Evolutionary conservation across 1,140 invertebrate genomes (phyloP).

Genomic region (Rhizoglyphus robini): DNA sequence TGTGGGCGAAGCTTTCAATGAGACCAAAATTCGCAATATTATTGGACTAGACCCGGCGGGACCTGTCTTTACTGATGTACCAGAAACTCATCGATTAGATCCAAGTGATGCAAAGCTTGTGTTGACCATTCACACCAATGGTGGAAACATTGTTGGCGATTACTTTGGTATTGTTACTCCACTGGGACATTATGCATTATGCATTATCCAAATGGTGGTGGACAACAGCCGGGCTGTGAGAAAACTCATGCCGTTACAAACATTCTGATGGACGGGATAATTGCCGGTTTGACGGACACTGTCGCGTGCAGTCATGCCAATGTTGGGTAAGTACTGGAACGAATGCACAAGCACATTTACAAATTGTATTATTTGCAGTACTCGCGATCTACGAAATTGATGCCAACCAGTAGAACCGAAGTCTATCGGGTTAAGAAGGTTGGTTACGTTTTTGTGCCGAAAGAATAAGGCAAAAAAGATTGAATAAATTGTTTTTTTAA

Average conservation of each 20-base stretch:
- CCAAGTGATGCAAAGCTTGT: slow-evolving; percentile 60
- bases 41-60: slow-evolving; percentile 64
- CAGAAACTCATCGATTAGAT: slow-evolving; percentile 53
- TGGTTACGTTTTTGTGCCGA: background rate
- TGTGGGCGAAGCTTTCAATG: slow-evolving; percentile 29
- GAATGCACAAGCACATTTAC: background rate
- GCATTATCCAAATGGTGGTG: slow-evolving; percentile 6
- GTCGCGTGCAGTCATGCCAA: background rate
- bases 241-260: background rate
- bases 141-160: background rate
- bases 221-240: slow-evolving; percentile 3
- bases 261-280: background rate
- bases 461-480: too few relatives aligned
- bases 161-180: background rate
- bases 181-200: slow-evolving; percentile 3
- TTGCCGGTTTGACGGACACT: background rate
- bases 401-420: background rate
- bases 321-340: background rate
- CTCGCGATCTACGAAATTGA: background rate
- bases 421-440: background rate
- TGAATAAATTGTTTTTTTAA: too few relatives aligned
- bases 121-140: slow-evolving; percentile 63
- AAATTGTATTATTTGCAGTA: background rate
- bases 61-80: slow-evolving; percentile 72
- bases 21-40: slow-evolving; percentile 36